phyloP scores from a whole-genome alignment of 1,140 invertebrate species.

The Argopecten irradians region DNA sequence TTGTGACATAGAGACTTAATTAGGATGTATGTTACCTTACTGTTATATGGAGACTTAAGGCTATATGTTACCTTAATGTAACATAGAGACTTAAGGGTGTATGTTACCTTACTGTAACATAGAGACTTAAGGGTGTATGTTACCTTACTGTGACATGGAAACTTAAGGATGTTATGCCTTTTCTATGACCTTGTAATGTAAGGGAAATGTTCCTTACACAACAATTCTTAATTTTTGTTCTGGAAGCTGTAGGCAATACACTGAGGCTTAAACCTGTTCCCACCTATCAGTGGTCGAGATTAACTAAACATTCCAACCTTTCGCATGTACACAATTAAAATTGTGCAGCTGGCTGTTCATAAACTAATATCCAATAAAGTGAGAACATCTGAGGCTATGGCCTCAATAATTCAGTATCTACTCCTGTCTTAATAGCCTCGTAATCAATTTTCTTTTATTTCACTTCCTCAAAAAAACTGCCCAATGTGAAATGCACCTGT shows the following conservation, averaged over 20 bases:
- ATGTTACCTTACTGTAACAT: too few species aligned
- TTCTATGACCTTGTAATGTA: not conserved
- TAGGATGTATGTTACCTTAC: too few species aligned
- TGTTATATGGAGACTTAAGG: too few species aligned
- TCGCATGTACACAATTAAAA: conserved; percentile 9
- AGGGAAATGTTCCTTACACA: not conserved
- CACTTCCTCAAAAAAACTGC: conserved; percentile 16
- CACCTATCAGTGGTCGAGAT: not conserved
- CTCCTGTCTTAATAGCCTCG: not conserved
- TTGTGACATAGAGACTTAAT: too few species aligned
- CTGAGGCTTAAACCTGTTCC: not conserved
- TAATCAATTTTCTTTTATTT: conserved; percentile 24
- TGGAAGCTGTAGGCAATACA: not conserved
- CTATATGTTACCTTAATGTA: too few species aligned
- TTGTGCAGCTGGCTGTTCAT: conserved; percentile 20
- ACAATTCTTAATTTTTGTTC: too few species aligned
- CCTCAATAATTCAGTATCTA: conserved; percentile 17
- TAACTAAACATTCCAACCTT: not conserved
- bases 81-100: too few species aligned
- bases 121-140: too few species aligned
- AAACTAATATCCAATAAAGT: not conserved
- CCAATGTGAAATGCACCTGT: conserved; percentile 15
- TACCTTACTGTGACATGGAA: too few species aligned
- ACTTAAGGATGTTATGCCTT: too few species aligned
- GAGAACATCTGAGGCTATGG: not conserved